Percentiles rank a stretch among this genome's conserved stretches.
Evolutionary conservation across 2,797 vertebrate species (phyloP).

Genomic region (Platyrinchus mystaceus): DNA sequence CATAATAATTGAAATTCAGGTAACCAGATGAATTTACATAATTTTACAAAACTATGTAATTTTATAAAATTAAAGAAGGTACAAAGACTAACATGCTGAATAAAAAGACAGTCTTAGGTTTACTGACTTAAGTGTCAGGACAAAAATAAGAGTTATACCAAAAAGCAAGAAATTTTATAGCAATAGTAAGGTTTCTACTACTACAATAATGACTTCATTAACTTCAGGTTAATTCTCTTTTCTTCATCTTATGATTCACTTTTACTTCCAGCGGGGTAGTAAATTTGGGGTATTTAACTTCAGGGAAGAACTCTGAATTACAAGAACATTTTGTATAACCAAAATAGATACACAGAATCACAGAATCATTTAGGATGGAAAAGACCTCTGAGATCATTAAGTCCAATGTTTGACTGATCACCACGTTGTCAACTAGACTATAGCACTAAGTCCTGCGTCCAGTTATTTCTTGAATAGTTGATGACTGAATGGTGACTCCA

Average conservation of each 20-base stretch:
- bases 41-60: not conserved
- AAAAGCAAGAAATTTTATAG: not conserved
- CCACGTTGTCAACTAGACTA: not conserved
- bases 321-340: not conserved
- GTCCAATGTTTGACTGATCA: not conserved
- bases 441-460: accelerated
- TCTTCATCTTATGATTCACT: not conserved
- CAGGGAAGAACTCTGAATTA: not conserved
- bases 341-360: not conserved
- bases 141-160: not conserved
- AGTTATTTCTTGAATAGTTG: not conserved
- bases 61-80: not conserved
- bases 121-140: not conserved
- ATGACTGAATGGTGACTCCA: not conserved
- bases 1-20: not conserved
- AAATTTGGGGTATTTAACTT: not conserved
- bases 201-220: not conserved
- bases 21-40: not conserved
- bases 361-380: not conserved
- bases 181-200: not conserved
- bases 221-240: not conserved
- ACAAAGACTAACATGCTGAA: not conserved
- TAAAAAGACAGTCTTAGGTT: not conserved
- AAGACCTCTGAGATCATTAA: not conserved
- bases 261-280: not conserved